Base-by-base conservation (phyloP, 64 coral and sea anemone genomes). In the Stichodactyla mertensii region DNA sequence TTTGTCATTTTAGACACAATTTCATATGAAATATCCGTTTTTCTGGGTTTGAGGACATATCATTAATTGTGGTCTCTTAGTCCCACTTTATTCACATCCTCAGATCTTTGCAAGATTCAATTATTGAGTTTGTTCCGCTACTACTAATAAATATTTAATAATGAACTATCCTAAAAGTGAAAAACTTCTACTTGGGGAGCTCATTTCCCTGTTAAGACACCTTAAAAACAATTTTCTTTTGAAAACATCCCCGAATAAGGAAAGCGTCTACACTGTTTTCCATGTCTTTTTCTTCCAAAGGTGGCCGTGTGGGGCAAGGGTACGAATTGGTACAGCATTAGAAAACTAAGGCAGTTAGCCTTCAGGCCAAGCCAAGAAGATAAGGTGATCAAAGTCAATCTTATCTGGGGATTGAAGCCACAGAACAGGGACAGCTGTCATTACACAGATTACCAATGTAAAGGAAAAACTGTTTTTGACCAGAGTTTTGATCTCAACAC, bases 401-500 rank as follows among this genome's bases (percentile, higher is more conserved):
- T 94, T 64, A 94, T 94, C 14, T 94, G 92, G 92, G 92, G 92
- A 24, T 83, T 94, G 23, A 87, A 90, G 52, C 58, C 88, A 56
- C 92, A 94, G 85, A 87, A 94, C 82, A 83, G 92, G 14, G 79
- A 83, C 45, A 70, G 56, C 10, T 94, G 92, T 84, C 92, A 94
- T 79, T 89, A 87, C 80, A 94, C 92, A 26, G 92, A 94, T 57
- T 94, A 86, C 55, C 87, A 89, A 55, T 94, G 92, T 77, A 94
- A 90, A 77, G 92, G 92, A 84, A 90, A 61, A 4, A 94, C 92
- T 6, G 92, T 94, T 16, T 89, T 94, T 90, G 92, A 94, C 85
- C 24, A 54, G 13, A 84, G 88, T 51, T 94, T 94, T 90, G 92
- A 94, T 83, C 61, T 94, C 11, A 94, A 94, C 26, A 84, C 88